Evolutionary conservation across 2,797 vertebrate species (phyloP).

Genomic region (Microctenopoma stevenorrisi): DNA sequence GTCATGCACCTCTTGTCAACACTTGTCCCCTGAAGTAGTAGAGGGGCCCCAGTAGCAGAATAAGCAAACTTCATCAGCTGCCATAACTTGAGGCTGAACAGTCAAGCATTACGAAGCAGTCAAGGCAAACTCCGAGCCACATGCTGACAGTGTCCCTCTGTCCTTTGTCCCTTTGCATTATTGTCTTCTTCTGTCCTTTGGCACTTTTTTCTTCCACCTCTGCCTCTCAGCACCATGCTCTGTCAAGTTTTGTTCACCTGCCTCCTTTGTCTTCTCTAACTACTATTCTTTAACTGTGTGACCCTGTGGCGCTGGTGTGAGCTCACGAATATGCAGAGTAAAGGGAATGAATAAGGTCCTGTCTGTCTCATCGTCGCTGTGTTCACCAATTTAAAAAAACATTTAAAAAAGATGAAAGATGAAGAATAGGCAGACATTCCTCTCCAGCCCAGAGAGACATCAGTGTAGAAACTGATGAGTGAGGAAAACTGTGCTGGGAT

Average conservation of each 20-base stretch:
- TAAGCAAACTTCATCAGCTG: conserved; percentile 69
- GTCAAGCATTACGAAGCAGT: conserved; percentile 68
- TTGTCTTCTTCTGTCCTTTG: conserved; percentile 28
- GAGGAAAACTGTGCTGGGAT: conserved; percentile 6
- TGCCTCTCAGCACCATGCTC: conserved; percentile 24
- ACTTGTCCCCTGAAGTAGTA: conserved; percentile 65
- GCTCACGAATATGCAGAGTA: conserved; percentile 22
- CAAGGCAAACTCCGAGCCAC: conserved; percentile 59
- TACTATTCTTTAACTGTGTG: conserved; percentile 19
- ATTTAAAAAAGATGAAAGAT: conserved; percentile 5
- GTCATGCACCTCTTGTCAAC: conserved; percentile 65
- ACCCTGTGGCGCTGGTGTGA: not conserved
- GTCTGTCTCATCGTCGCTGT: conserved; percentile 22
- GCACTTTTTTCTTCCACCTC: conserved; percentile 17
- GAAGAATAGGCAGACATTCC: not conserved
- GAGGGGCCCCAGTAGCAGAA: conserved; percentile 46
- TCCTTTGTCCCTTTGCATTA: conserved; percentile 73
- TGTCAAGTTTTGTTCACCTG: conserved; percentile 54
- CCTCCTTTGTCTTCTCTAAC: conserved; percentile 34
- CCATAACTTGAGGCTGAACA: conserved; percentile 69
- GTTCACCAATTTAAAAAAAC: conserved; percentile 34
- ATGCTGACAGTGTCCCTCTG: conserved; percentile 71
- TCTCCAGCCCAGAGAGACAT: conserved; percentile 6
- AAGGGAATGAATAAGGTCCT: conserved; percentile 20
- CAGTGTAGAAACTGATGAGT: conserved; percentile 23